Conservation (phyloP, 2,113 vertebrate genomes). For the Cochlearius cochlearius region DNA sequence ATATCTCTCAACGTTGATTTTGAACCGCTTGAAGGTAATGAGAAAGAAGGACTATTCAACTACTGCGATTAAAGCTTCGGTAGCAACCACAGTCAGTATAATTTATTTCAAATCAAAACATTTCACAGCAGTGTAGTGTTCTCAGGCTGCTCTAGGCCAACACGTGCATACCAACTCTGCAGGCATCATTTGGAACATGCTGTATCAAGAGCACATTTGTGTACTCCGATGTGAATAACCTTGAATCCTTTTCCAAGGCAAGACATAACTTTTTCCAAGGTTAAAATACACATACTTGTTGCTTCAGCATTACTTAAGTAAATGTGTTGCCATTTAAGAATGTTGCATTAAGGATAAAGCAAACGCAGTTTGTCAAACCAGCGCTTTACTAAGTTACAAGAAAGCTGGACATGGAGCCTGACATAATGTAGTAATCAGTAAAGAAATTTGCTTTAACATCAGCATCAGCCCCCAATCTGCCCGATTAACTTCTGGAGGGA, state of each 20-base stretch:
- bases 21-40: rapidly evolving
- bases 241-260: neutral
- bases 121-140: rapidly evolving
- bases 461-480: neutral
- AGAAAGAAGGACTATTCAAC: rapidly evolving
- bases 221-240: neutral
- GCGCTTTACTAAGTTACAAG: no score
- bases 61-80: neutral
- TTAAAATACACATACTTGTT: neutral
- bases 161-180: rapidly evolving
- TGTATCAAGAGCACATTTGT: neutral
- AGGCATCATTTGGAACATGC: neutral
- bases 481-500: neutral
- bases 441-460: neutral
- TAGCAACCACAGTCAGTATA: neutral
- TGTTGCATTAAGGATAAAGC: neutral
- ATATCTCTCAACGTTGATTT: neutral
- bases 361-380: neutral
- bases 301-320: neutral
- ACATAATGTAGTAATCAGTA: neutral
- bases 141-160: neutral
- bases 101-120: neutral
- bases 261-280: neutral
- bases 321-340: neutral
- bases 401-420: neutral